These are phyloP conservation scores for Rhinichthys osculus DNA, from an alignment of 2,797 vertebrate genomes.

Conservation along the genomic window DNA sequence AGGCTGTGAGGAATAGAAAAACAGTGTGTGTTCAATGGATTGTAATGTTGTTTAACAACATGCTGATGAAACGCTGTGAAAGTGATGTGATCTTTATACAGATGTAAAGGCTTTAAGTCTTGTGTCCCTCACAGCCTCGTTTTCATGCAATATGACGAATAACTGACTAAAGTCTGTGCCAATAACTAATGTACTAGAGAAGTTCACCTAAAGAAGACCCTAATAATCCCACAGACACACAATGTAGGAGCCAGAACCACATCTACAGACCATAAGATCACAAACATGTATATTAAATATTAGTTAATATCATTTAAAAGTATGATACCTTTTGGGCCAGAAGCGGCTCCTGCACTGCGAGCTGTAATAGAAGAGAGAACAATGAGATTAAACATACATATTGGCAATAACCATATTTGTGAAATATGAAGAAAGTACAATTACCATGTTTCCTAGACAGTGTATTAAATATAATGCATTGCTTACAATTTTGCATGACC, in stretches of 20 bases:
- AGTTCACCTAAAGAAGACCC: not conserved
- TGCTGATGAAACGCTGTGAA: not conserved
- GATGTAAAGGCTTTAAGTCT: not conserved
- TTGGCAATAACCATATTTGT: not conserved
- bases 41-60: not conserved
- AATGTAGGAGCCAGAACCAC: not conserved
- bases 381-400: not conserved
- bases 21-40: not conserved
- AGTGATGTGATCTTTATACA: not conserved
- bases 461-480: not conserved
- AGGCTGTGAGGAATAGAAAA: not conserved
- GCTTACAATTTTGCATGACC: not conserved
- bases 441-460: not conserved
- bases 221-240: not conserved
- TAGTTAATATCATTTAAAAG: not conserved
- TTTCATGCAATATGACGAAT: not conserved
- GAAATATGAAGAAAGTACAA: not conserved
- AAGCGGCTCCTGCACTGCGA: conserved; percentile 36
- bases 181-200: no score
- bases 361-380: not conserved
- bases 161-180: not conserved
- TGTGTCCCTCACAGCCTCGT: not conserved
- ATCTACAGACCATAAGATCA: not conserved
- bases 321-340: conserved; percentile 28
- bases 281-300: not conserved